Conservation (phyloP, 2,888 invertebrate genomes). For the Drosophila paucipuncta region DNA sequence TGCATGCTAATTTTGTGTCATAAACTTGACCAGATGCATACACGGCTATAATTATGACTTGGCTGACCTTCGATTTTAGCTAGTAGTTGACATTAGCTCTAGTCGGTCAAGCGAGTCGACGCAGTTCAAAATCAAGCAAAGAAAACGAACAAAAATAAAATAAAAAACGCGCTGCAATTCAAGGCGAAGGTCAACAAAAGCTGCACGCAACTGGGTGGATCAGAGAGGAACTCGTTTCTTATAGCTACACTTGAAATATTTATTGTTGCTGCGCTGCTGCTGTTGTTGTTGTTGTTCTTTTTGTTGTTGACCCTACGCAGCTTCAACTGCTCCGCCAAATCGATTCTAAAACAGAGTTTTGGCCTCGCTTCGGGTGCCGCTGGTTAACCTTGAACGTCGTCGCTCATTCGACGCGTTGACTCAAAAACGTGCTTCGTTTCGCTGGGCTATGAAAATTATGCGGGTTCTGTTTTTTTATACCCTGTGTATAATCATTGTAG, state of each 20-base stretch:
- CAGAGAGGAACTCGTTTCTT: slow-evolving; percentile 54
- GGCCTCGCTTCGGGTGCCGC: slow-evolving; percentile 37
- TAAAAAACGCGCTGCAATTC: slow-evolving; percentile 47
- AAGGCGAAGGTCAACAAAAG: slow-evolving; percentile 74
- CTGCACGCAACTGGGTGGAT: slow-evolving; percentile 46
- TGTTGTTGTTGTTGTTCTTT: background rate
- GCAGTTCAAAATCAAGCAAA: slow-evolving; percentile 28
- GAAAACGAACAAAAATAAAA: background rate
- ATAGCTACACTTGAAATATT: background rate
- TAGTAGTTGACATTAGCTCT: slow-evolving; percentile 13
- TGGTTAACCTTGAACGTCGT: slow-evolving; percentile 67
- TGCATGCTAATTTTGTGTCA: slow-evolving; percentile 21
- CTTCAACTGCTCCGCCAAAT: slow-evolving; percentile 47
- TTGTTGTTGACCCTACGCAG: slow-evolving; percentile 41
- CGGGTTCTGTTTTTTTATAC: slow-evolving; percentile 10
- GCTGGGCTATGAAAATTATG: slow-evolving; percentile 9
- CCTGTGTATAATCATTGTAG: background rate
- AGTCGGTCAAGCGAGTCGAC: slow-evolving; percentile 22
- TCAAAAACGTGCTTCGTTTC: slow-evolving; percentile 34
- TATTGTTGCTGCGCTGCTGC: slow-evolving; percentile 1
- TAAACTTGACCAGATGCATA: slow-evolving; percentile 16
- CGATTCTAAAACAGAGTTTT: slow-evolving; percentile 47
- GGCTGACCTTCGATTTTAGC: slow-evolving; percentile 12
- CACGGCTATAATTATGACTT: slow-evolving; percentile 14
- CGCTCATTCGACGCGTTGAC: slow-evolving; percentile 48